Evolutionary conservation across 2,113 vertebrate genomes (phyloP).

Genomic region (Sisor rabdophorus): DNA sequence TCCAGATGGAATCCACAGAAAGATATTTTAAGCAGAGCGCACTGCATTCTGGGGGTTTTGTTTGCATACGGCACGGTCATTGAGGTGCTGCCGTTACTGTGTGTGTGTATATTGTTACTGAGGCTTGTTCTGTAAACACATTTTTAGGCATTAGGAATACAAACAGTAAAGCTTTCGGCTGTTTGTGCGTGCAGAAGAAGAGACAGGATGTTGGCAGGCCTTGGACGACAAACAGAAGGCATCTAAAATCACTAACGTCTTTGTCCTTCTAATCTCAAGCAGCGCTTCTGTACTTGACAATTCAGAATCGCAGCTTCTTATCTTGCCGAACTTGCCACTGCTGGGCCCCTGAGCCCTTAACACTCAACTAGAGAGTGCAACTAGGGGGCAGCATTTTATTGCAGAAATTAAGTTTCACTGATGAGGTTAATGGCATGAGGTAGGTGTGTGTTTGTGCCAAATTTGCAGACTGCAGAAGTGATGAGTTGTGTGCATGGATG

Average conservation of each 20-base stretch:
- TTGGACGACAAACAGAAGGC: background rate
- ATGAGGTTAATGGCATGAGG: constrained; percentile 27
- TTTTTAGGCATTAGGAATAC: background rate
- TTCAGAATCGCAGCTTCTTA: too few relatives aligned
- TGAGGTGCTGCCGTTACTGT: background rate
- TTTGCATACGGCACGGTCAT: background rate
- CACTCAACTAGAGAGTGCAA: too few relatives aligned
- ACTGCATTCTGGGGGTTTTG: background rate
- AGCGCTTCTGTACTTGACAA: background rate
- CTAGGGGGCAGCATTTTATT: background rate
- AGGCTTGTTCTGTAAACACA: background rate
- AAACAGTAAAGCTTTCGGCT: background rate
- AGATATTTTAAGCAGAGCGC: background rate
- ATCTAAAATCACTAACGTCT: background rate
- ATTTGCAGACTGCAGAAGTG: constrained; percentile 66
- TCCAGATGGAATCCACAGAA: constrained; percentile 18
- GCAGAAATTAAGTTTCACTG: background rate
- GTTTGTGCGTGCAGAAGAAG: background rate
- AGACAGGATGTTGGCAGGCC: background rate
- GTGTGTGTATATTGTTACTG: background rate
- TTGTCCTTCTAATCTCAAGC: background rate
- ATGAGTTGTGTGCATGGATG: constrained; percentile 42
- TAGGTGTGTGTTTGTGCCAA: constrained; percentile 56
- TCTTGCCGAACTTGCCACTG: too few relatives aligned
- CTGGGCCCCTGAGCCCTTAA: too few relatives aligned